These are phyloP conservation scores for Loxodonta africana DNA, from an alignment of 2,113 vertebrate species.

Conservation along the genomic window DNA sequence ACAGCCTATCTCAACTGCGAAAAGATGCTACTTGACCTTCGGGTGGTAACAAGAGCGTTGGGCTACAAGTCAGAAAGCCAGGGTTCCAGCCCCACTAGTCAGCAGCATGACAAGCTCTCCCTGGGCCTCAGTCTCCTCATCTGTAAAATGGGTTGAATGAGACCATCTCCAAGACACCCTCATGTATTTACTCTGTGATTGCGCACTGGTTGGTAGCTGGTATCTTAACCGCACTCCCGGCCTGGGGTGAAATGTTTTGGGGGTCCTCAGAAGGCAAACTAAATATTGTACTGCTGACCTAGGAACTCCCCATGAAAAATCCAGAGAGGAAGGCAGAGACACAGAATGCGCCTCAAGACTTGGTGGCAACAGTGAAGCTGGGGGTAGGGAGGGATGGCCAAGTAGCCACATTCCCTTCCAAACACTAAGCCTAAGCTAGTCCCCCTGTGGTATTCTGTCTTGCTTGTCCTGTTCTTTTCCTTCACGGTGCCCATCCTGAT, in stretches of 20 bases:
- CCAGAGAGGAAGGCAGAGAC: not conserved
- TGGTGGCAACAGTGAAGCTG: not conserved
- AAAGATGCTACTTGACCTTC: not conserved
- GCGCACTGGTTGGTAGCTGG: not conserved
- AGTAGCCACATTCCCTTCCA: not conserved
- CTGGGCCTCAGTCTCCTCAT: not conserved
- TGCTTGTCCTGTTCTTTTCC: not conserved
- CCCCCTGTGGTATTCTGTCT: rapidly evolving
- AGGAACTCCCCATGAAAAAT: not conserved
- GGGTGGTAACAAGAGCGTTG: not conserved
- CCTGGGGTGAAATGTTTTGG: not conserved
- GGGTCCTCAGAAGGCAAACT: not conserved
- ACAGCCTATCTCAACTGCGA: not conserved
- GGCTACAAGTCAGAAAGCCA: not conserved
- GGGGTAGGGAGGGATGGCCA: rapidly evolving
- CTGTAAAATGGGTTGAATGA: not conserved
- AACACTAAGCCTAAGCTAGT: not conserved
- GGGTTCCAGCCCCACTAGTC: not conserved
- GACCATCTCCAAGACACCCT: not conserved
- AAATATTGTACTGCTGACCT: not conserved
- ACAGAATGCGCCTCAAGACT: not conserved
- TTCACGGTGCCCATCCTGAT: not conserved
- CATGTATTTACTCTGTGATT: not conserved
- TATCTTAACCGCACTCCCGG: not conserved
- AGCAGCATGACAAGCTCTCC: not conserved